A percentile compares a stretch with the other conserved stretches of the same genome.
Conservation (phyloP, 2,888 invertebrate species). For the Chelonus formosanus region DNA sequence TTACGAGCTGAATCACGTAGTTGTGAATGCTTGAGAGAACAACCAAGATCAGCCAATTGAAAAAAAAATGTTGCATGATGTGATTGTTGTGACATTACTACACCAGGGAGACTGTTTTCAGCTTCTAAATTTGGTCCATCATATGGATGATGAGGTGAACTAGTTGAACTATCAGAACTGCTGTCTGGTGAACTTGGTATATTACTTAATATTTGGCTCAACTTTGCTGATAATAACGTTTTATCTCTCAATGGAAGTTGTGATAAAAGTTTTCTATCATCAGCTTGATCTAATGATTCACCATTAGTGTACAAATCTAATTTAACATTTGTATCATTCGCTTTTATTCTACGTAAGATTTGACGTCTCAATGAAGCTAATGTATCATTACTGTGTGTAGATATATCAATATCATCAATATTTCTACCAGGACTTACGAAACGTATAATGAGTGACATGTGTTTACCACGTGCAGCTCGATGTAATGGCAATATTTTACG, state of each 20-base stretch:
- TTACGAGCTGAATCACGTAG: conserved; percentile 85
- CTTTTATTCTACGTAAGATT: conserved; percentile 74
- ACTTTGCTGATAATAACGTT: conserved; percentile 81
- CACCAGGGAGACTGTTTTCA: conserved; percentile 90
- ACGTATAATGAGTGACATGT: conserved; percentile 85
- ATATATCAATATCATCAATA: conserved; percentile 90
- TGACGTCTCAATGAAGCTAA: conserved; percentile 84
- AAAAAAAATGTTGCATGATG: conserved; percentile 83
- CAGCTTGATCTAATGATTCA: conserved; percentile 85
- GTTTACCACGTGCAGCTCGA: conserved; percentile 90
- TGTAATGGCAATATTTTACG: conserved; percentile 88
- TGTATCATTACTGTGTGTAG: conserved; percentile 94
- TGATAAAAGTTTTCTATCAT: conserved; percentile 87
- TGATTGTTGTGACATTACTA: conserved; percentile 81
- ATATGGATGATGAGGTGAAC: conserved; percentile 88
- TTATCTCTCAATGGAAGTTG: conserved; percentile 88
- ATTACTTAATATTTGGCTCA: conserved; percentile 77
- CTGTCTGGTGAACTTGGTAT: conserved; percentile 87
- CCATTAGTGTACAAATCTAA: conserved; percentile 90
- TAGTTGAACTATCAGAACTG: conserved; percentile 93
- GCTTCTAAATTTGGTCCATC: conserved; percentile 83
- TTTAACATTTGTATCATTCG: conserved; percentile 79
- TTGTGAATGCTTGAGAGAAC: conserved; percentile 79
- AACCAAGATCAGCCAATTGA: conserved; percentile 88
- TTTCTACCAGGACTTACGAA: conserved; percentile 88